phyloP scores from a whole-genome alignment of 2,888 invertebrate genomes.

The Papilio demoleus region DNA sequence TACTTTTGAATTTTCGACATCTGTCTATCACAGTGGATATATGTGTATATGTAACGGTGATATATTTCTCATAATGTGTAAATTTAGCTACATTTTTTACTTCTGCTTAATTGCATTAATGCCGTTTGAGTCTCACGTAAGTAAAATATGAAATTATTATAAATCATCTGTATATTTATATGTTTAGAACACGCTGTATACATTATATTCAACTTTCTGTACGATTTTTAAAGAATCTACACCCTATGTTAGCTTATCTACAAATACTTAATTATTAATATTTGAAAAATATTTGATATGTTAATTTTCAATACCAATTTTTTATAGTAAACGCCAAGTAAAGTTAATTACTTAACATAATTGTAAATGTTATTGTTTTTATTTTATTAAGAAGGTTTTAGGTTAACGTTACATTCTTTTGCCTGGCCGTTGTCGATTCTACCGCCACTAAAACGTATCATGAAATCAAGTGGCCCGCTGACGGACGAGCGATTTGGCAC shows the following conservation, averaged over 20 bases:
- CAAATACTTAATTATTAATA: no score
- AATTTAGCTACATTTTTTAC: slow-evolving; percentile 48
- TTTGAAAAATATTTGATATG: no score
- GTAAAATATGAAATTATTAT: slow-evolving; percentile 40
- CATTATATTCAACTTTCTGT: not conserved
- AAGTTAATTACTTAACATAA: no score
- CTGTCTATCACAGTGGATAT: not conserved
- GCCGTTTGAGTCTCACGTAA: slow-evolving; percentile 55
- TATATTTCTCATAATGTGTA: slow-evolving; percentile 54
- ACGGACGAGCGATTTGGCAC: no score
- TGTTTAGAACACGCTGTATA: not conserved
- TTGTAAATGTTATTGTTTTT: no score
- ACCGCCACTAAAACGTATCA: no score
- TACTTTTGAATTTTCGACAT: slow-evolving; percentile 15
- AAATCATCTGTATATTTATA: not conserved
- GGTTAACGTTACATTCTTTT: no score
- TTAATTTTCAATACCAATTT: no score
- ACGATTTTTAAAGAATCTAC: not conserved
- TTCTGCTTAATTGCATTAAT: slow-evolving; percentile 51
- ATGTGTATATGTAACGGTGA: not conserved
- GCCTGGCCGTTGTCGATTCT: no score
- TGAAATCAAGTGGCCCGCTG: no score
- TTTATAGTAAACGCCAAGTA: no score
- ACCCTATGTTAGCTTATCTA: not conserved
- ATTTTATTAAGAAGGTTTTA: no score